Base-by-base conservation (phyloP, 2,113 vertebrate genomes). In the Mystacornis crossleyi region DNA sequence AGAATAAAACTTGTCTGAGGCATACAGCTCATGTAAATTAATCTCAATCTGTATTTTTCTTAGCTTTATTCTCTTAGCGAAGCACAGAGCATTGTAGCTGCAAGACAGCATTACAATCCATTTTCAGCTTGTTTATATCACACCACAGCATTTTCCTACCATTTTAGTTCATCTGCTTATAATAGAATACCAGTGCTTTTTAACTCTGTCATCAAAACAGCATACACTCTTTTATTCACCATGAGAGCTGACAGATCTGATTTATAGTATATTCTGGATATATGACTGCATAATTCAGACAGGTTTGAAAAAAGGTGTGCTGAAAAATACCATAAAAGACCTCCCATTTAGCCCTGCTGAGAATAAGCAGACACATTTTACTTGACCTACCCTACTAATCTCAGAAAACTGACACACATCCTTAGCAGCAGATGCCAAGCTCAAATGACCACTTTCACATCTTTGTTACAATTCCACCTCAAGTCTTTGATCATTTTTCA, bases 371-470 rank as follows among this genome's bases (percentile, higher is more conserved):
- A 81, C 79, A 70, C 10, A 28, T 82, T 94, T 95, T 73, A 86
- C 40, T 80, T 95, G 87, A 96, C 81, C 92, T 88, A 73, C 71
- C 18, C 79, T 25, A 86, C 87, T 81, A 88, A 94, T 91, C 74
- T 86, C 87, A 73, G 81, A 60, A 93, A 75, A n/a, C 1, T 73
- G 45, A 81, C 16, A 43, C 42, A 43, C 42, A 18, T 5, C 87
- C 33, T 87, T 66, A 73, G 87, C 50, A 92, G 57, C 87, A 96
- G 85, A 94, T 90, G 61, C 53, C 90, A 88, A 96, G 73, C 47
- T 94, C 95, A 95, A 88, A 95, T 80, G 34, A 93, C 81, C 29
- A 73, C 78, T 73, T 95, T 14, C 53, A 94, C 86, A 82, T 70
- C 58, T 73, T 91, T 50, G 43, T 2, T 75, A 42, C 42, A 73